Base-by-base conservation (phyloP, 1,140 invertebrate genomes). In the Trichoplusia ni region DNA sequence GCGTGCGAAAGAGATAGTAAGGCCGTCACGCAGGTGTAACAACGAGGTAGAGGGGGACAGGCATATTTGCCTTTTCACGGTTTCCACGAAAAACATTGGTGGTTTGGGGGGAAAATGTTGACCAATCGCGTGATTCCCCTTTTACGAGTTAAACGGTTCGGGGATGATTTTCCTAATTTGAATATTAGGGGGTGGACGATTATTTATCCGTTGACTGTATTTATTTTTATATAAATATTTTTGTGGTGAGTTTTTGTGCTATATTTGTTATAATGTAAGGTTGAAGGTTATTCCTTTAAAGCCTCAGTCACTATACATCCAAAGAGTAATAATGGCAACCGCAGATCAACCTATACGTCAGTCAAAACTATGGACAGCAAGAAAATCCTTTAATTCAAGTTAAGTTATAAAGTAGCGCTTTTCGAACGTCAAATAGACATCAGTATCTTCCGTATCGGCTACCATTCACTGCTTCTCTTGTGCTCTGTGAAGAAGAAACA, bases 61-160 rank as follows among this genome's bases (percentile, higher is more conserved):
- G 6, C 67, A 75, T 83, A 73, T 84, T 80, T 80, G 47, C 51
- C 19, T 69, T 76, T 75, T 65, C 49, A 71, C 46, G 72, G 76
- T 82, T 84, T 82, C 69, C 66, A 69, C 14, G 78, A 69, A 82
- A 78, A 80, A 72, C 67, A 64, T 73, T 69, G 63, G 78, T 54
- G 77, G 75, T 80, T 78, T 73, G 44, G 67, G 51, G 67, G 63
- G 47, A 81, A 72, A 69, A 62, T 73, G 6, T 70, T 71, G 71
- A 72, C 83, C 83, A 82, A 86, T 82, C 9, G 44, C 44, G 37
- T 29, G 59, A 27, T 35, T 42, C 38, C 25, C 14, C 14, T 44
- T 59, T 62, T 63, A 27, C 23, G 18, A 31, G 16, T 49, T 37
- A 33, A 56, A 25, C n/a, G 23, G 51, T 44, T 56, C 37, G 46